phyloP scores from a whole-genome alignment of 2,113 vertebrate species.

The Ceyx cyanopectus region DNA sequence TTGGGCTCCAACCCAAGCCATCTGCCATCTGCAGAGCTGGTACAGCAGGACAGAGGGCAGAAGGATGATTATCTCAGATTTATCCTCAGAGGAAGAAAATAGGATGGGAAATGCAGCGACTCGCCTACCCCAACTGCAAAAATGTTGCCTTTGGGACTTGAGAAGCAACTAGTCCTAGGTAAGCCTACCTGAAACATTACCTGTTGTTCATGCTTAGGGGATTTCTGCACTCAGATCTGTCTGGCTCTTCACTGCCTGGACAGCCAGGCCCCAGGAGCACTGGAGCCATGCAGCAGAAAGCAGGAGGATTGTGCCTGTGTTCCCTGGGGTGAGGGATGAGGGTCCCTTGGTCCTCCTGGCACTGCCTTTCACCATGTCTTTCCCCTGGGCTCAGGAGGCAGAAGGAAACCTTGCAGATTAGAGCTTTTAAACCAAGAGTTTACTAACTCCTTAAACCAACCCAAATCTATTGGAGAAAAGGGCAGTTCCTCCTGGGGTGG shows the following conservation, averaged over 20 bases:
- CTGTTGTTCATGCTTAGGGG: not conserved
- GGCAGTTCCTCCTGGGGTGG: not conserved
- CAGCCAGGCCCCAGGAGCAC: not conserved
- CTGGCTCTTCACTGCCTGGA: fast-evolving
- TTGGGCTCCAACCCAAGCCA: not conserved
- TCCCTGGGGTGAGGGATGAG: not conserved
- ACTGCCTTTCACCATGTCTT: not conserved
- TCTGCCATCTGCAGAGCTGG: not conserved
- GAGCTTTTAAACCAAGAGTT: not conserved
- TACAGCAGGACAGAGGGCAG: not conserved
- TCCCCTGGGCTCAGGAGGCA: not conserved
- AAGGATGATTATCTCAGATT: not conserved
- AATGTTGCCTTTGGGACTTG: fast-evolving
- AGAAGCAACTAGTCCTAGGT: not conserved
- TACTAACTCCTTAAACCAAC: not conserved
- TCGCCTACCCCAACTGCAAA: not conserved
- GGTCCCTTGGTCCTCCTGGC: not conserved
- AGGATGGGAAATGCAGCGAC: fast-evolving
- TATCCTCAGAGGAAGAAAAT: not conserved
- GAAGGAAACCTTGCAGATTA: not conserved
- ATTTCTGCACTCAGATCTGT: not conserved
- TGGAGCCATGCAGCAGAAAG: fast-evolving
- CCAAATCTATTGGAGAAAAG: not conserved
- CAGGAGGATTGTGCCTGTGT: not conserved
- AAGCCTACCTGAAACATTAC: not conserved